Base-by-base conservation (phyloP, 2,888 invertebrate species). In the Patella pellucida region DNA sequence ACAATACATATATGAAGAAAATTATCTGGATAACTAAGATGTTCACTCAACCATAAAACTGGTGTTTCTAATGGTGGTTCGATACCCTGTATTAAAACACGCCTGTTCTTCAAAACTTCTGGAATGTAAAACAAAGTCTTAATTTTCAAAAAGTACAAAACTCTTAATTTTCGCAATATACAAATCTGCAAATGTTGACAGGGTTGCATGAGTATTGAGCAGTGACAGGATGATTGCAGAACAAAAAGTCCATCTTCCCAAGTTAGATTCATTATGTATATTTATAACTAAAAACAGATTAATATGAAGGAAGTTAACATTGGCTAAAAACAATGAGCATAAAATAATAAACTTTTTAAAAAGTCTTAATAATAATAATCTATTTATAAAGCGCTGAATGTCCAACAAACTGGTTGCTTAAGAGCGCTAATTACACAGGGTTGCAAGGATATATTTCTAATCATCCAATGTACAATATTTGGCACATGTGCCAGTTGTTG, bases 21-120 rank as follows among this genome's bases (percentile, higher is more conserved):
- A 92, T 99, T 99, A 91, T 99, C 99, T 0, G 99, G 98, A 92
- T 98, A 98, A 91, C 98, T 97, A 87, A 99, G 92, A 91, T 99
- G 98, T 92, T 98, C 97, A 31, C 97, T 97, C 92, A 99, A 94
- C 98, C 99, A 99, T 88, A 97, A 96, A 14, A 99, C 91, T 15
- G 98, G 97, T 14, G 97, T 96, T 80, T 97, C 96, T 79, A 94
- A 87, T 3, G 98, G 96, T 74, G 97, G 94, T 83, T 94, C 93
- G 85, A 99, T 94, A 31, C 99, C 99, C 91, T 99, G 99, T 50
- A 96, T 96, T 85, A 95, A 93, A 70, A 91, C 85, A 52, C 80
- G 79, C 23, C 82, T 69, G 23, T 76, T 78, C n/a, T 69, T 41
- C 52, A 75, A 68, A 56, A 72, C 74, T 62, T 78, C 78, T 81